Conservation (phyloP, 64 coral and sea anemone species). For the Platygyra sinensis region DNA sequence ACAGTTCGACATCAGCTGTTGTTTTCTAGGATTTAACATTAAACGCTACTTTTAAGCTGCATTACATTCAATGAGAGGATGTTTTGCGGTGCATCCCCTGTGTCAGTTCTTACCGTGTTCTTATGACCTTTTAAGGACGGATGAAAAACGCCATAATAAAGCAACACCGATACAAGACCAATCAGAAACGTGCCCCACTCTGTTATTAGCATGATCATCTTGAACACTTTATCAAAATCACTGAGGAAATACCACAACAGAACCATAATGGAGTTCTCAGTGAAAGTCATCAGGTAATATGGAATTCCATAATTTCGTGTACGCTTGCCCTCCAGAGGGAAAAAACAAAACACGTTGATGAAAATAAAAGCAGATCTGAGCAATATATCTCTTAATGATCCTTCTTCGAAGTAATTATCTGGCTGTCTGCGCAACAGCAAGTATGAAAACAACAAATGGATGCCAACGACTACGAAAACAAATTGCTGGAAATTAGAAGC, state of each 20-base stretch:
- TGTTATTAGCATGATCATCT: not conserved
- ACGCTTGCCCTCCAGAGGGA: conserved; percentile 9
- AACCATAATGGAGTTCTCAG: conserved; percentile 10
- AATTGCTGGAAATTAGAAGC: not conserved
- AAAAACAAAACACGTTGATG: conserved; percentile 24
- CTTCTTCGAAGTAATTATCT: not conserved
- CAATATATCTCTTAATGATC: not conserved
- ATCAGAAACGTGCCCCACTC: conserved; percentile 2
- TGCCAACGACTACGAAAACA: not conserved
- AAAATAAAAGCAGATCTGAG: not conserved
- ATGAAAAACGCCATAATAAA: conserved; percentile 19
- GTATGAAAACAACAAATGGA: conserved; percentile 5
- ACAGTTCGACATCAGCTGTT: too few relatives aligned
- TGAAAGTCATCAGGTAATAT: conserved; percentile 6
- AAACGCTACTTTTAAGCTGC: too few relatives aligned
- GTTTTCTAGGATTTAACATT: too few relatives aligned
- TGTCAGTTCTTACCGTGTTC: not conserved
- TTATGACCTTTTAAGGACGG: not conserved
- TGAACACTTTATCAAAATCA: not conserved
- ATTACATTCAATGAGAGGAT: too few relatives aligned
- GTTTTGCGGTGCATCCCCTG: too few relatives aligned
- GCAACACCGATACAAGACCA: not conserved
- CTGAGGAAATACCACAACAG: conserved; percentile 1
- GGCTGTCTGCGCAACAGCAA: not conserved
- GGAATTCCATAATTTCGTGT: conserved; percentile 11